Base-by-base conservation (phyloP, 2,113 vertebrate genomes). In the Arizona elegans region DNA sequence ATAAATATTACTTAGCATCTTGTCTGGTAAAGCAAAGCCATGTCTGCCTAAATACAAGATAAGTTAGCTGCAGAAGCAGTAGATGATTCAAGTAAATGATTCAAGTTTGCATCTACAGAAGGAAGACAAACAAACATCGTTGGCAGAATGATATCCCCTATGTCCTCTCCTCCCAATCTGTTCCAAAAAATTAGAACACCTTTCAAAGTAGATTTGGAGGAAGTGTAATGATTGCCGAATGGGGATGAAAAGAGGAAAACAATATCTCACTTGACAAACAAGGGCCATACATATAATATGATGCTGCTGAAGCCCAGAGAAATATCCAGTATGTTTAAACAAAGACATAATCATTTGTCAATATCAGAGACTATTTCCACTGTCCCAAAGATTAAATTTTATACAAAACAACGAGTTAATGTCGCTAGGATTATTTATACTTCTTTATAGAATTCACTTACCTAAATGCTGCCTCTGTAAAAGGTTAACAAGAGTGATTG, bases 381-480 rank as follows among this genome's bases (percentile, higher is more conserved):
- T 29, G 53, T 43, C 53, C 24, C 15, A 58, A 65, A 86, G 85
- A 23, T 10, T 8, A 15, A 55, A 56, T 26, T 6, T 33, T 65
- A 65, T 3, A 5, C 0, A 52, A 7, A 59, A 86, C 0, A 59
- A 17, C 2, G 26, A 58, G 11, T 53, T 90, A 86, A 62, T 23
- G 24, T 62, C 53, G 53, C 50, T 58, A 24, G 33, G 21, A 21
- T 70, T 7, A 81, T 0, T 0, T 21, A 29, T 81, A 3, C 4
- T 43, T 8, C 87, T 58, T 70, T 5, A 23, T 38, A 43, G 54
- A 81, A 86, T 58, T 9, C 3, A 95, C 97, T 96, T 96, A 92
- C 98, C 97, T 96, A 92, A 26, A 85, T 91, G 91, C 3, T 97
- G 97, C 56, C 97, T 97, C 94, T 97, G 97, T 81, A 98, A 95